Conservation (phyloP, 2,113 vertebrate species). For the Herpetotheres cachinnans region DNA sequence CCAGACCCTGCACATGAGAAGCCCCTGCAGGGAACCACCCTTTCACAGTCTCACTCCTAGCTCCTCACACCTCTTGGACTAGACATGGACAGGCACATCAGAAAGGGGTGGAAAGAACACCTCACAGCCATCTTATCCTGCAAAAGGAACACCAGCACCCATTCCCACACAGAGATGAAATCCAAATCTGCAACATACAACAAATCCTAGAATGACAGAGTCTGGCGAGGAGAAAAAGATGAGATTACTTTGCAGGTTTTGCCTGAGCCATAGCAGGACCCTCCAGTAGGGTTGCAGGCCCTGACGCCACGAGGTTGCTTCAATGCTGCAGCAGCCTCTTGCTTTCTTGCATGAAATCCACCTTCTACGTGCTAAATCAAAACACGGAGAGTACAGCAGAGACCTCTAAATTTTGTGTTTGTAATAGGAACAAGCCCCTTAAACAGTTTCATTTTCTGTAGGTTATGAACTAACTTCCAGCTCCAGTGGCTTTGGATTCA, state of each 20-base stretch:
- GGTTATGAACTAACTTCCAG: background rate
- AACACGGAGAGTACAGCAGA: background rate
- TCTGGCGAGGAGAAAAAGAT: background rate
- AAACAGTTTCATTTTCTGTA: background rate
- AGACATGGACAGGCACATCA: background rate
- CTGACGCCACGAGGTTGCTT: background rate
- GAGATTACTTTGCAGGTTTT: background rate
- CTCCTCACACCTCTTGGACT: background rate
- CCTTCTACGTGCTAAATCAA: background rate
- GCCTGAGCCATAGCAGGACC: background rate
- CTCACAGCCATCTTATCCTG: background rate
- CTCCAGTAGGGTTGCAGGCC: background rate
- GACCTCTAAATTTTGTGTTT: background rate
- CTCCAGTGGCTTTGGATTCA: background rate
- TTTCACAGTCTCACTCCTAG: background rate
- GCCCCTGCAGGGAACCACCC: background rate
- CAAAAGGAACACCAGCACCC: background rate
- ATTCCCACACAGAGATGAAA: background rate
- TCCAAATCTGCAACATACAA: background rate
- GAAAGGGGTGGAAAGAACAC: background rate
- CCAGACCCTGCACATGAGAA: background rate
- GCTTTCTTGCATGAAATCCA: background rate
- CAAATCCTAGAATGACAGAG: background rate
- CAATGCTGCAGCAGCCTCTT: background rate
- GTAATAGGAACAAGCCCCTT: background rate